Percentiles rank a stretch among this genome's conserved stretches.
phyloP scores from a whole-genome alignment of 2,113 vertebrate species.

The Hipposideros armiger region DNA sequence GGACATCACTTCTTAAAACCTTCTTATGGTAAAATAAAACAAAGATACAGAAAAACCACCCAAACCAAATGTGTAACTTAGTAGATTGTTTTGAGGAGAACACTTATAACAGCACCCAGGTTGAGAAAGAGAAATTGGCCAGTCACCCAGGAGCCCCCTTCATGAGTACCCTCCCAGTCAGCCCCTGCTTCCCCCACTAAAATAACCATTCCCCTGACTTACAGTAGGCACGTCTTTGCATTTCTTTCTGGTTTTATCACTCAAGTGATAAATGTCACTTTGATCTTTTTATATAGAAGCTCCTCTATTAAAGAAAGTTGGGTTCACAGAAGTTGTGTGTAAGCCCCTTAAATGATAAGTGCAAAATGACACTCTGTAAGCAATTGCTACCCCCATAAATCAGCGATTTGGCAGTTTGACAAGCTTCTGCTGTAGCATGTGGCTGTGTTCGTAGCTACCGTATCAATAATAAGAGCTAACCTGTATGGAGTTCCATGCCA shows the following conservation, averaged over 20 bases:
- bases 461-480: not conserved
- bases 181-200: not conserved
- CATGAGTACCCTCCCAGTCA: no score
- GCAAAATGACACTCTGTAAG: not conserved
- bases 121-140: not conserved
- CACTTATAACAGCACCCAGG: not conserved
- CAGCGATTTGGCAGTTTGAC: not conserved
- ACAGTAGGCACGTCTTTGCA: not conserved
- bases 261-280: not conserved
- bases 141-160: not conserved
- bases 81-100: not conserved
- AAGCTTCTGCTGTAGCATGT: not conserved
- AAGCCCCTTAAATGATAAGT: not conserved
- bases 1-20: not conserved
- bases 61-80: not conserved
- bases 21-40: constrained; percentile 47
- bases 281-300: not conserved
- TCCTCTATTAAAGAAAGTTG: not conserved
- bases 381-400: not conserved
- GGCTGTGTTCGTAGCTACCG: not conserved
- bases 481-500: not conserved
- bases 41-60: not conserved
- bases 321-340: not conserved
- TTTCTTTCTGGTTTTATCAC: constrained; percentile 1
- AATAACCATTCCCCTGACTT: not conserved